These are phyloP conservation scores for Chionomys nivalis DNA, from an alignment of 2,113 vertebrate species.

Conservation along the genomic window DNA sequence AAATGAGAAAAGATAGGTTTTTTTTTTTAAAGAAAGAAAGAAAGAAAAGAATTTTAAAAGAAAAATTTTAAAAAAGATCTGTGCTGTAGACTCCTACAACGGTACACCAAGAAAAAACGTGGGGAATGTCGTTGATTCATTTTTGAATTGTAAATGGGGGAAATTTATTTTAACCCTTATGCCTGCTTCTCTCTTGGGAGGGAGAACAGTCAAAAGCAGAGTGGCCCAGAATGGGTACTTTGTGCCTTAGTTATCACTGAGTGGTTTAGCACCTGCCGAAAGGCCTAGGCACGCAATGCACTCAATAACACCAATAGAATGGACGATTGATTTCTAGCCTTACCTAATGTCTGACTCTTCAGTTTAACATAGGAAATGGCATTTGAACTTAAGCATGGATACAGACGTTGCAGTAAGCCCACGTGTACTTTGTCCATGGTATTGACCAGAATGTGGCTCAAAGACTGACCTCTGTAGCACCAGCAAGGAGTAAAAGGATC, in stretches of 20 bases:
- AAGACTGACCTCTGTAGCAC: background rate
- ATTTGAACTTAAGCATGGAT: background rate
- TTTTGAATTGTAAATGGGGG: conserved; percentile 22
- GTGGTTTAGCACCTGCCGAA: background rate
- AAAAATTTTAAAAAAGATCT: background rate
- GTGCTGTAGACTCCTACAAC: background rate
- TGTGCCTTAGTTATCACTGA: background rate
- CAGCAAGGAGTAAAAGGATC: background rate
- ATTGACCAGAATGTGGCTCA: background rate
- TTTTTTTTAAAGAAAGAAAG: too few species aligned
- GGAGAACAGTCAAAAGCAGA: background rate
- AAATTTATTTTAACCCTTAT: background rate
- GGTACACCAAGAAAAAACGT: background rate
- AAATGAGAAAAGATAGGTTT: too few species aligned
- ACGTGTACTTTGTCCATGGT: background rate
- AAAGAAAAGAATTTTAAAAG: too few species aligned
- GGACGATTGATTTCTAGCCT: background rate
- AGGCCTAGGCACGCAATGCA: background rate
- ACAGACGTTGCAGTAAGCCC: background rate
- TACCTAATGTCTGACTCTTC: background rate
- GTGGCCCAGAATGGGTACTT: background rate
- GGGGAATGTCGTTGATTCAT: background rate
- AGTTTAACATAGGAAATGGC: background rate
- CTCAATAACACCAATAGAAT: background rate
- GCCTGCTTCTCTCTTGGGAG: background rate